Base-by-base conservation (phyloP, 2,797 vertebrate species). In the Hoplostethus mediterraneus region DNA sequence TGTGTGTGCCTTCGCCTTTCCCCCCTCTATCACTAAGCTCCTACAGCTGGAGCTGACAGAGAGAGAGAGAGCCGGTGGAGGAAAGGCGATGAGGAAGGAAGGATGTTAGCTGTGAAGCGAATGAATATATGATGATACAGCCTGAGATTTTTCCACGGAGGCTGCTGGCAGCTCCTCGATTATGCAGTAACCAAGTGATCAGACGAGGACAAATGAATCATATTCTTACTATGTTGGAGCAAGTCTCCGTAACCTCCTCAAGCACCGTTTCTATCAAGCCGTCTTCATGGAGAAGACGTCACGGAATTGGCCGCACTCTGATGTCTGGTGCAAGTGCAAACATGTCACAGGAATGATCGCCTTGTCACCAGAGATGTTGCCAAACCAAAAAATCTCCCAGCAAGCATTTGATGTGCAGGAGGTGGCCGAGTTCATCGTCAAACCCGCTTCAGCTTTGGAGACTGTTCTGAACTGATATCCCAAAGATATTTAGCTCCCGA, bases 41-140 rank as follows among this genome's bases (percentile, higher is more conserved):
- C 72, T 80, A 52, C 84, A 90, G 86, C 77, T 86, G 87, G 77
- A 89, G 73, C 72, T 89, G 83, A 86, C 81, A 86, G 36, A 48
- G 31, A 53, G 36, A 38, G 36, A 48, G 31, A 53, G 36, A 10
- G 47, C 36, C 55, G 54, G 56, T 64, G 70, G 48, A 31, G 78
- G 53, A 69, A 63, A 52, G 58, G 42, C 36, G 55, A 61, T 64
- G 72, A 62, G 51, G 2, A 61, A 38, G 8, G 21, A 49, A 56
- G 45, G 9, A 33, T 55, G 67, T 13, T 63, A 14, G 38, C 1
- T 55, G 16, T 44, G 38, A 44, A 61, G 56, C 53, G 71, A 56
- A 14, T 71, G 30, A 74, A 72, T n/a, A 49, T 40, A 31, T 63
- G 62, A 62, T 17, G 8, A 67, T 58, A 21, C 21, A 21, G 68